Percentiles rank a stretch among this genome's conserved stretches.
These are phyloP conservation scores for Phylloscopus trochilus DNA, from an alignment of 2,113 vertebrate species.

Conservation along the genomic window DNA sequence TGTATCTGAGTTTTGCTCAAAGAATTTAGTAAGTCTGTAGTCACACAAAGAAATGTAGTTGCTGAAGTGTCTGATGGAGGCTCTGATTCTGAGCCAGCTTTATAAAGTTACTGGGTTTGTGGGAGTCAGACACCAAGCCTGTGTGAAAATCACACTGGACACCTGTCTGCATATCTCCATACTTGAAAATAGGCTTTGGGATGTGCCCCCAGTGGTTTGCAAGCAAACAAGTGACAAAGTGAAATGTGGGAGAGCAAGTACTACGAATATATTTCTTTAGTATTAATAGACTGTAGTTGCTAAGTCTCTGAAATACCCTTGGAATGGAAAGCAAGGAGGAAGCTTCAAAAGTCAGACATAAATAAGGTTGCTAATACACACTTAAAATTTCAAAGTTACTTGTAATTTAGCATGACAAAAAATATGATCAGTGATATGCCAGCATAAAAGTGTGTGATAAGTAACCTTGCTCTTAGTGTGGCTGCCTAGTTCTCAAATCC, in stretches of 20 bases:
- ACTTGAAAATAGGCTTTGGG: not conserved
- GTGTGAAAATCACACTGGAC: not conserved
- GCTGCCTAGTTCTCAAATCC: not conserved
- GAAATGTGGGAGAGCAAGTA: not conserved
- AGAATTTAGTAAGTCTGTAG: not conserved
- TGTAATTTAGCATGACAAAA: not conserved
- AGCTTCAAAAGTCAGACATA: not conserved
- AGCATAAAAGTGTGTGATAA: not conserved
- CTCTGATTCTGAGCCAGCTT: not conserved
- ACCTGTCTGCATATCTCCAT: not conserved
- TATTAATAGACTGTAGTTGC: not conserved
- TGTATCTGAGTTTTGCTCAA: not conserved
- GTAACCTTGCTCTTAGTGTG: not conserved
- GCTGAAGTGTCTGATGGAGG: not conserved
- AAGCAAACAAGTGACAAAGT: not conserved
- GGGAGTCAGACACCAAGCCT: not conserved
- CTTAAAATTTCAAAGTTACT: conserved; percentile 8
- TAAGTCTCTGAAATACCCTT: not conserved
- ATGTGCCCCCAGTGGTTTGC: not conserved
- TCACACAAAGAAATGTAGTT: not conserved
- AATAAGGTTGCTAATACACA: not conserved
- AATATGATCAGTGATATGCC: not conserved
- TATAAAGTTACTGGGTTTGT: not conserved
- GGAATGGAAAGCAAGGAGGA: not conserved
- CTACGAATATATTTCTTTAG: not conserved